A percentile compares a stretch with the other conserved stretches of the same genome.
phyloP scores from a whole-genome alignment of 2,113 vertebrate genomes.

The Myotis brandtii region DNA sequence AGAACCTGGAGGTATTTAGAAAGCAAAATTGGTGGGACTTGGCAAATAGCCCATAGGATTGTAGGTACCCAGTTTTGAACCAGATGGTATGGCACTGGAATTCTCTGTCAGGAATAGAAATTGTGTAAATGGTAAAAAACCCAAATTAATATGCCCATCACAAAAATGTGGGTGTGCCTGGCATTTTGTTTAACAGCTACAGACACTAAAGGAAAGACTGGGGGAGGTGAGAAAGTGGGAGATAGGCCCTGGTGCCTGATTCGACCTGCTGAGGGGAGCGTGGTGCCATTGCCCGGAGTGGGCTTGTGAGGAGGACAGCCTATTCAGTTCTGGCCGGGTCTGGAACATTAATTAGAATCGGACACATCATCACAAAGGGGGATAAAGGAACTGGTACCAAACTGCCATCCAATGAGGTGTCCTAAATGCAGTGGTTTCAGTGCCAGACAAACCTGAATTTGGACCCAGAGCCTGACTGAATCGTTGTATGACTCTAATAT shows the following conservation, averaged over 20 bases:
- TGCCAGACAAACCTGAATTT: not conserved
- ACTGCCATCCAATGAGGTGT: not conserved
- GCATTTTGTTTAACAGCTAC: not conserved
- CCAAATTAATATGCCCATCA: not conserved
- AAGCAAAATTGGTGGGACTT: constrained; percentile 30
- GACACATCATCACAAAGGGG: not conserved
- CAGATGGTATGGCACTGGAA: not conserved
- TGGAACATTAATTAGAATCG: not conserved
- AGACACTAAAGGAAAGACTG: not conserved
- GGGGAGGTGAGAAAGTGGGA: not conserved
- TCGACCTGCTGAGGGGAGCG: not conserved
- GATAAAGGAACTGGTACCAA: not conserved
- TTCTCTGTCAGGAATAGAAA: constrained; percentile 42
- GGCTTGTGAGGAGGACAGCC: not conserved
- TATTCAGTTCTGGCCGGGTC: not conserved
- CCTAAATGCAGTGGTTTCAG: not conserved
- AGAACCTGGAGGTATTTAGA: not conserved
- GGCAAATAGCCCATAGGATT: not conserved
- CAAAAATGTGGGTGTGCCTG: not conserved
- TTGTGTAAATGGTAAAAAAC: not conserved
- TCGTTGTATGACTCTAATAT: not conserved
- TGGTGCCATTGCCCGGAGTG: not conserved
- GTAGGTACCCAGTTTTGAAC: not conserved
- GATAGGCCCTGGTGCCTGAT: not conserved
- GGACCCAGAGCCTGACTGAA: not conserved